phyloP scores from a whole-genome alignment of 1,140 invertebrate species.

The Diabrotica virgifera region DNA sequence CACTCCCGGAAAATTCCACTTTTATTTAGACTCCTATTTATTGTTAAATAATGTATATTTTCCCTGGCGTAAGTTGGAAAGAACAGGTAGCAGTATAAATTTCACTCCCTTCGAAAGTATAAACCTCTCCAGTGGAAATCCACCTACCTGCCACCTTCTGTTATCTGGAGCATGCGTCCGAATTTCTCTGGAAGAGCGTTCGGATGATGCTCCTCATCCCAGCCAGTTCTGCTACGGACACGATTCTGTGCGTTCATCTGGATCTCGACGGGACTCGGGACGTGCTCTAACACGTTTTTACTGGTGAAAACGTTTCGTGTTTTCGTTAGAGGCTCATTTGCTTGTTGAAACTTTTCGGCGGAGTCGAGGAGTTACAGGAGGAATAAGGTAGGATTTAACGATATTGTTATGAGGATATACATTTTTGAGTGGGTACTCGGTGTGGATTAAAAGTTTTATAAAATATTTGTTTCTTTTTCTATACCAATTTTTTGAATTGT shows the following conservation, averaged over 20 bases:
- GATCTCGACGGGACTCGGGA: background rate
- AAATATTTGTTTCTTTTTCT: too few species aligned
- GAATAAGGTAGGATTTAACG: too few species aligned
- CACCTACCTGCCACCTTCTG: slow-evolving; percentile 15
- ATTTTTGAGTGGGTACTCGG: too few species aligned
- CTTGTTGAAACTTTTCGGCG: too few species aligned
- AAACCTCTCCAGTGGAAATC: slow-evolving; percentile 13
- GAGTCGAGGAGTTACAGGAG: too few species aligned
- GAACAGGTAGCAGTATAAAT: slow-evolving; percentile 20
- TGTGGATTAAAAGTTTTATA: too few species aligned
- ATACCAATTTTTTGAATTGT: too few species aligned
- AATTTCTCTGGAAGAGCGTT: slow-evolving; percentile 4
- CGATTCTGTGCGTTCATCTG: background rate
- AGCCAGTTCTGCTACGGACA: slow-evolving; percentile 10
- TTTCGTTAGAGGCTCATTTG: too few species aligned
- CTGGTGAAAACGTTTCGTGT: background rate
- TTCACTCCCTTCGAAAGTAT: slow-evolving; percentile 8
- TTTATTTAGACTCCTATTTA: too few species aligned
- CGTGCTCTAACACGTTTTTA: slow-evolving; percentile 16
- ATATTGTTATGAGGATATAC: too few species aligned
- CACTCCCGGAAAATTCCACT: too few species aligned
- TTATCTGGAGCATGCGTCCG: background rate
- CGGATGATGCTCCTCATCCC: slow-evolving; percentile 14
- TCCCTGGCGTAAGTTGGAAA: background rate
- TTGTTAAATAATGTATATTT: background rate